phyloP scores from a whole-genome alignment of 2,113 vertebrate genomes.

The Pseudorhombus dupliciocellatus region DNA sequence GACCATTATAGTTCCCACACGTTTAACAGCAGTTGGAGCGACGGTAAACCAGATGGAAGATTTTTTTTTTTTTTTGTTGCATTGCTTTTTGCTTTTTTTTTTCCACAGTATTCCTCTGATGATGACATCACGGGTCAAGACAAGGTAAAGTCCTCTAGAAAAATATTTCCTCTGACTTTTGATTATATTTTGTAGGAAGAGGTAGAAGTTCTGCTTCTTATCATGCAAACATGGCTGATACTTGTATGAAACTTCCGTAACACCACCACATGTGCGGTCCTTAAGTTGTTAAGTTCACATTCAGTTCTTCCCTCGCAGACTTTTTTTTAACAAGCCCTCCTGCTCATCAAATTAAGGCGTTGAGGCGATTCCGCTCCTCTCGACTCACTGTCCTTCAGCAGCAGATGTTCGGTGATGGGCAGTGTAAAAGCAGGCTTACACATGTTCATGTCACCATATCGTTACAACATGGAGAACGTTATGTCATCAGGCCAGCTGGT shows the following conservation, averaged over 20 bases:
- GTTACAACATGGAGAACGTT: constrained; percentile 71
- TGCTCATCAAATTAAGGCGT: constrained; percentile 22
- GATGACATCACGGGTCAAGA: constrained; percentile 42
- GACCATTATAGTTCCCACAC: constrained; percentile 66
- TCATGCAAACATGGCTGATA: constrained; percentile 1
- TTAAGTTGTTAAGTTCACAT: constrained; percentile 11
- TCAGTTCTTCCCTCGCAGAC: constrained; percentile 27
- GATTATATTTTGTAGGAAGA: constrained; percentile 14
- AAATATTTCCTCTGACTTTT: constrained; percentile 15
- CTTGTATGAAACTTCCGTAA: background rate
- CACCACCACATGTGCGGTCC: background rate
- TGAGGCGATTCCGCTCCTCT: constrained; percentile 8
- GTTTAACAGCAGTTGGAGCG: constrained; percentile 65
- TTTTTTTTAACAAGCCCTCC: constrained; percentile 31
- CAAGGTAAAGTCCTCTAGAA: constrained; percentile 39
- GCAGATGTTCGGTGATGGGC: constrained; percentile 80
- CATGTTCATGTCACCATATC: constrained; percentile 71
- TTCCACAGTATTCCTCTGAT: constrained; percentile 55
- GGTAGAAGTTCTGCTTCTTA: background rate
- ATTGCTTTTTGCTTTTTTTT: constrained; percentile 10
- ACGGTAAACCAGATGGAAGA: constrained; percentile 80
- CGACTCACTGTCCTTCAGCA: constrained; percentile 45
- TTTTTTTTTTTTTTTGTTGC: constrained; percentile 11
- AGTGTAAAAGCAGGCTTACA: constrained; percentile 66
- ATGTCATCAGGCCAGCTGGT: constrained; percentile 77